Percentiles rank a stretch among this genome's conserved stretches.
These are phyloP conservation scores for Chesias legatella DNA, from an alignment of 2,888 invertebrate species.

Conservation along the genomic window DNA sequence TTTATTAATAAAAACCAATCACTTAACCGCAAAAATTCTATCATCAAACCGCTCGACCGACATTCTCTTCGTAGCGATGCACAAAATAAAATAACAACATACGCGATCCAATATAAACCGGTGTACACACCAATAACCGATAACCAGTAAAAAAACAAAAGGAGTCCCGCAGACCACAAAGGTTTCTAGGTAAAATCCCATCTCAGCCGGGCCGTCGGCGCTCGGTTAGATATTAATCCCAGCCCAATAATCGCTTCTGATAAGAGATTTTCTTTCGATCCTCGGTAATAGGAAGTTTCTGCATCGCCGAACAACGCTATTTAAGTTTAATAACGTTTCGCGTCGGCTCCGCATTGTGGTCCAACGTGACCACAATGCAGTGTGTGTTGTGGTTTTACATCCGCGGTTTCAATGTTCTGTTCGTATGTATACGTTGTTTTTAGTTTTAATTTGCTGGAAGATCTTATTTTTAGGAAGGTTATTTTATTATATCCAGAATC, in stretches of 20 bases:
- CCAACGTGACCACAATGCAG: constrained; percentile 35
- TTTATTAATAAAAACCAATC: too few species aligned
- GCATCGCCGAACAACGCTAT: constrained; percentile 59
- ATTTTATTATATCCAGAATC: too few species aligned
- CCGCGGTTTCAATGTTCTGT: too few species aligned
- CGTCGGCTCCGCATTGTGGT: constrained; percentile 33
- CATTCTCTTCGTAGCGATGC: constrained; percentile 1
- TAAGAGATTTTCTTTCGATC: constrained; percentile 74
- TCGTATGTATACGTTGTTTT: too few species aligned
- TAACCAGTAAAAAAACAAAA: constrained; percentile 32
- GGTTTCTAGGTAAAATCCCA: constrained; percentile 57
- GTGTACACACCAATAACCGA: constrained; percentile 30
- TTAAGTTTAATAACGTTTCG: constrained; percentile 69
- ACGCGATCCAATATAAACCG: constrained; percentile 25
- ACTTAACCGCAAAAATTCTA: constrained; percentile 1
- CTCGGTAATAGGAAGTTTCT: constrained; percentile 72
- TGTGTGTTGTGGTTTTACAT: constrained; percentile 32
- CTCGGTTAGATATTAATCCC: constrained; percentile 67
- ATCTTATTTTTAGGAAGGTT: too few species aligned
- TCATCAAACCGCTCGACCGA: constrained; percentile 3
- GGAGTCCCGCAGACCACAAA: constrained; percentile 36
- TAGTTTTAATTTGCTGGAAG: too few species aligned
- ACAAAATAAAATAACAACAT: constrained; percentile 23
- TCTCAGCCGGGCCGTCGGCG: constrained; percentile 41
- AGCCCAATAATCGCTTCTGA: constrained; percentile 65